Evolutionary conservation across 1,140 invertebrate genomes (phyloP).

Genomic region (Drosophila quadrilineata): DNA sequence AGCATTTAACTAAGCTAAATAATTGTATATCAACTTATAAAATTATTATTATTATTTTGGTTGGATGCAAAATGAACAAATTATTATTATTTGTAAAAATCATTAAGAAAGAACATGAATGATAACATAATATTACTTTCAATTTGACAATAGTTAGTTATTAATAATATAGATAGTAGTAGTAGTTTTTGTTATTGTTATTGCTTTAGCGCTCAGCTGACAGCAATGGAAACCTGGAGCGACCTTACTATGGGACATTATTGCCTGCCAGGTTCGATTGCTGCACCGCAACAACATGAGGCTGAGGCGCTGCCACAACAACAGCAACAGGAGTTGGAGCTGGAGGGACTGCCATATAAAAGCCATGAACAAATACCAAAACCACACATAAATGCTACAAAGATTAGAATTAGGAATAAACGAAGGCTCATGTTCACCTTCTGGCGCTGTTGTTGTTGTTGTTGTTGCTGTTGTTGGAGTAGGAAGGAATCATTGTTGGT

Average conservation of each 20-base stretch:
- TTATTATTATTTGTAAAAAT: too few relatives aligned
- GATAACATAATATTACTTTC: too few relatives aligned
- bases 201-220: conserved; percentile 20
- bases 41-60: conserved; percentile 12
- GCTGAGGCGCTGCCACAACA: conserved; percentile 51
- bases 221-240: conserved; percentile 4
- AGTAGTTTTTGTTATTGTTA: conserved; percentile 22
- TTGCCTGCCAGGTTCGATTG: conserved; percentile 18
- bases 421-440: conserved; percentile 81
- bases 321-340: conserved; percentile 20
- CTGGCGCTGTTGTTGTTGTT: conserved; percentile 63
- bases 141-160: too few relatives aligned
- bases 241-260: conserved; percentile 49
- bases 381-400: conserved; percentile 81
- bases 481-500: conserved; percentile 30
- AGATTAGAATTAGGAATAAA: conserved; percentile 78
- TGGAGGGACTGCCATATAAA: conserved; percentile 61
- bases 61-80: too few relatives aligned
- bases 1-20: conserved; percentile 27
- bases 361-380: conserved; percentile 81
- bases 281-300: conserved; percentile 11
- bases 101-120: too few relatives aligned
- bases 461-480: conserved; percentile 57
- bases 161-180: conserved; percentile 36
- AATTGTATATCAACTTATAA: conserved; percentile 35